Percentiles rank a stretch among this genome's conserved stretches.
Conservation (phyloP, 53 echinoderm and acorn worm genomes). For the Antedon mediterranea region DNA sequence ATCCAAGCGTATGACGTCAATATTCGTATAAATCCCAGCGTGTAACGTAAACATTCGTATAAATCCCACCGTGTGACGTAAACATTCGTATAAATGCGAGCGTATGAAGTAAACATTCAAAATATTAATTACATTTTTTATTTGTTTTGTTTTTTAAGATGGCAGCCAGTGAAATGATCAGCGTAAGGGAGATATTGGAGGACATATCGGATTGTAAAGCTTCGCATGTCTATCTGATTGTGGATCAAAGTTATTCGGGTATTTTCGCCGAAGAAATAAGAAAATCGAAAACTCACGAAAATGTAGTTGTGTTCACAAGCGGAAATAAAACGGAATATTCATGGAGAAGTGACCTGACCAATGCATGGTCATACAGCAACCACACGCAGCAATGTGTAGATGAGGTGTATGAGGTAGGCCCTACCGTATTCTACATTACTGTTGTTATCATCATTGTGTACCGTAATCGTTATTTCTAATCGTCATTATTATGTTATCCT, state of each 20-base stretch:
- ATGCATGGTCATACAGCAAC: constrained; percentile 57
- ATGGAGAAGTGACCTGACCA: constrained; percentile 69
- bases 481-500: constrained; percentile 2
- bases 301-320: constrained; percentile 69
- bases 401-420: constrained; percentile 46
- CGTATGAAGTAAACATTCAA: background rate
- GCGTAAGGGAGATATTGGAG: constrained; percentile 40
- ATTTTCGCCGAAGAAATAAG: constrained; percentile 28
- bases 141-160: constrained; percentile 26
- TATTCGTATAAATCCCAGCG: too few species aligned
- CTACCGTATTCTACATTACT: background rate
- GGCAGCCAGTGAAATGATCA: constrained; percentile 47
- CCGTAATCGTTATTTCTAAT: background rate
- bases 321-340: constrained; percentile 72
- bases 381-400: constrained; percentile 73
- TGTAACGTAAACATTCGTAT: background rate
- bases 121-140: background rate
- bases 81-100: background rate
- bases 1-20: too few species aligned
- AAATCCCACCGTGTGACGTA: background rate
- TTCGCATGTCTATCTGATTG: constrained; percentile 60
- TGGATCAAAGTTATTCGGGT: constrained; percentile 93
- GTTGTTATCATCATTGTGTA: background rate
- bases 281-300: constrained; percentile 15
- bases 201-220: constrained; percentile 64